phyloP scores from a whole-genome alignment of 2,888 invertebrate species.

The Trichogramma dendrolimi region DNA sequence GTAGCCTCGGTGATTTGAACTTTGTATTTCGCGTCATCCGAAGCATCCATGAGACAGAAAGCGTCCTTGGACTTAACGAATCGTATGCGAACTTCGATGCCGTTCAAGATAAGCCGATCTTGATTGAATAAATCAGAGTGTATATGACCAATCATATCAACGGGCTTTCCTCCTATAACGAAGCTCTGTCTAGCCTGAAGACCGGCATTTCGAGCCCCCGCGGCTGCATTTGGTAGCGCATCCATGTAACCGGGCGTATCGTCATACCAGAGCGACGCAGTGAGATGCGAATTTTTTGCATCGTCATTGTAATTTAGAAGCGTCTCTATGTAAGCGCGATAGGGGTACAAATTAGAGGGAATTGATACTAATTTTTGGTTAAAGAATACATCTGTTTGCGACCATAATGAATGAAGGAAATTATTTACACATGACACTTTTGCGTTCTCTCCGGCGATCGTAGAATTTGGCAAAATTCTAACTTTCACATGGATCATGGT shows the following conservation, averaged over 20 bases:
- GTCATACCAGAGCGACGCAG: not conserved
- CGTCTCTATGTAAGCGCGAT: no score
- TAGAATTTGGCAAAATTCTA: not conserved
- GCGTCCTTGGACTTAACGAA: conserved; percentile 27
- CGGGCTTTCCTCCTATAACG: conserved; percentile 20
- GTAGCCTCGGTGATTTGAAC: conserved; percentile 19
- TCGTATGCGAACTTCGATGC: conserved; percentile 29
- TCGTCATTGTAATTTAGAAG: no score
- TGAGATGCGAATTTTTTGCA: no score
- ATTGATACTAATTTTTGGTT: no score
- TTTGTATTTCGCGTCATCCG: not conserved
- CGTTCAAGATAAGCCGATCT: conserved; percentile 32
- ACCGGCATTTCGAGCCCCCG: not conserved
- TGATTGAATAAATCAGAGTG: no score
- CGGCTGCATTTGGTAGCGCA: not conserved
- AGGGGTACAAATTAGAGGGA: no score
- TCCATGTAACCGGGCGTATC: not conserved
- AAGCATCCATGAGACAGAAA: conserved; percentile 23
- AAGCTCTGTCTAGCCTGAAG: not conserved
- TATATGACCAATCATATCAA: conserved; percentile 31
- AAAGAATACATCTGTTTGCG: no score
- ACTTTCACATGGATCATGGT: conserved; percentile 24
- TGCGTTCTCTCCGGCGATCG: no score
- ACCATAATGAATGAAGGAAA: no score
- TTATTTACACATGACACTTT: no score